A percentile compares a stretch with the other conserved stretches of the same genome.
Conservation (phyloP, 2,888 invertebrate genomes). For the Ephialtes manifestator region DNA sequence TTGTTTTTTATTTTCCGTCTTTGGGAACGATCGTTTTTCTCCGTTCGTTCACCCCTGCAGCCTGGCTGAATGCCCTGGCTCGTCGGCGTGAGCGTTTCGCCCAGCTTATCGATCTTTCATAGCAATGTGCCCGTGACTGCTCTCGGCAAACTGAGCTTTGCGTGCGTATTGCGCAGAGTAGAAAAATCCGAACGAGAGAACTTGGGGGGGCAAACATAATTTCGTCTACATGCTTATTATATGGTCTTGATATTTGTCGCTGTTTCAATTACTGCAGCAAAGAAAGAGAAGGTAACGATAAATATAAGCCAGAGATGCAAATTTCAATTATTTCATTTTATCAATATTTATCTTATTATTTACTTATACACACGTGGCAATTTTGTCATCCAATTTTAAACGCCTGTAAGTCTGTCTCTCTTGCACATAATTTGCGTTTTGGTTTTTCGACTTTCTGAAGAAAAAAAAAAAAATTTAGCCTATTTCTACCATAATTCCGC, state of each 20-base stretch:
- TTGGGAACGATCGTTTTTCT: conserved; percentile 45
- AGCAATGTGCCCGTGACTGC: conserved; percentile 43
- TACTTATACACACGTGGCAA: too few species aligned
- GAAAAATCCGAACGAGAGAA: conserved; percentile 3
- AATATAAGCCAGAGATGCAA: too few species aligned
- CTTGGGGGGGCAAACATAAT: neutral
- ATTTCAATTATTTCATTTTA: too few species aligned
- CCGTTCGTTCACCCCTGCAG: conserved; percentile 60
- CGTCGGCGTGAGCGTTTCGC: conserved; percentile 57
- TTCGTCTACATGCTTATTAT: neutral
- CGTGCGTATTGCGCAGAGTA: conserved; percentile 12
- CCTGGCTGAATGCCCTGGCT: conserved; percentile 37
- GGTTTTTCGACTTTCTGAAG: too few species aligned
- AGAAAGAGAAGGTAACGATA: too few species aligned
- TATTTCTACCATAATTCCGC: too few species aligned
- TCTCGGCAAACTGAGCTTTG: conserved; percentile 34
- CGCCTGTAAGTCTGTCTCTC: too few species aligned
- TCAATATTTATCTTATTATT: too few species aligned
- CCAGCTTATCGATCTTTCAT: conserved; percentile 67
- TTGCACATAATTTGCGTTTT: too few species aligned
- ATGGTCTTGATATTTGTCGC: neutral
- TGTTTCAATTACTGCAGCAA: neutral
- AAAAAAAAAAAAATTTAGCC: too few species aligned
- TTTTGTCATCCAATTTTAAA: too few species aligned
- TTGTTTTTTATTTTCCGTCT: conserved; percentile 23